A percentile compares a stretch with the other conserved stretches of the same genome.
phyloP scores from a whole-genome alignment of 2,888 invertebrate species.

The Esperia sulphurella region DNA sequence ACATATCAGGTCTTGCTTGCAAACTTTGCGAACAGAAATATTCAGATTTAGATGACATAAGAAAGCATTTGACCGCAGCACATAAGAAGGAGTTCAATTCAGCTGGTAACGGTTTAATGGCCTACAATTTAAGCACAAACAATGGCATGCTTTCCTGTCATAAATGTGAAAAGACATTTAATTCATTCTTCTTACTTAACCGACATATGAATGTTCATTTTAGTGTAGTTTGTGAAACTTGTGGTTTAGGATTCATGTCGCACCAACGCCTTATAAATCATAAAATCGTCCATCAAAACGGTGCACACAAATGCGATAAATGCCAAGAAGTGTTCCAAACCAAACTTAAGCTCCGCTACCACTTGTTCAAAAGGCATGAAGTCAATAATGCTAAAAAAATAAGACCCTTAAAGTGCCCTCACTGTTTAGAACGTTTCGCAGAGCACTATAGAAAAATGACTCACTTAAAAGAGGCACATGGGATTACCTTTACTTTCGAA shows the following conservation, averaged over 20 bases:
- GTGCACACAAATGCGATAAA: slow-evolving; percentile 57
- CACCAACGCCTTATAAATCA: slow-evolving; percentile 63
- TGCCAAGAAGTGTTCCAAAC: slow-evolving; percentile 61
- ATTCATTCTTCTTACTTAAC: slow-evolving; percentile 63
- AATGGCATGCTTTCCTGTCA: slow-evolving; percentile 58
- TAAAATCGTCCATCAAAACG: slow-evolving; percentile 60
- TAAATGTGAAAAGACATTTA: slow-evolving; percentile 59
- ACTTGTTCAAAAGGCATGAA: slow-evolving; percentile 62
- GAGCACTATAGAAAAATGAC: slow-evolving; percentile 71
- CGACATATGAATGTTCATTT: slow-evolving; percentile 71
- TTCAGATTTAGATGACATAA: slow-evolving; percentile 57
- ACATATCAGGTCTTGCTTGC: slow-evolving; percentile 61
- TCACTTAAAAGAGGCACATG: slow-evolving; percentile 61
- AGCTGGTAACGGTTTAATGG: slow-evolving; percentile 65
- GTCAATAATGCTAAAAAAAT: slow-evolving; percentile 52
- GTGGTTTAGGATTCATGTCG: slow-evolving; percentile 68
- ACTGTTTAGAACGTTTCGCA: slow-evolving; percentile 63
- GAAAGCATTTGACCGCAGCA: slow-evolving; percentile 43
- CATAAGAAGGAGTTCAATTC: slow-evolving; percentile 68
- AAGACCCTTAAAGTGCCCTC: slow-evolving; percentile 65
- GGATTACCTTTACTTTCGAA: slow-evolving; percentile 60
- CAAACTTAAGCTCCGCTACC: slow-evolving; percentile 61
- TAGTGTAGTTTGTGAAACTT: slow-evolving; percentile 67
- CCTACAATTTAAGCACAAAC: slow-evolving; percentile 50
- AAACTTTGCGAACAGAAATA: slow-evolving; percentile 59